Conservation (phyloP, 2,113 vertebrate genomes). For the Xiphorhynchus elegans region DNA sequence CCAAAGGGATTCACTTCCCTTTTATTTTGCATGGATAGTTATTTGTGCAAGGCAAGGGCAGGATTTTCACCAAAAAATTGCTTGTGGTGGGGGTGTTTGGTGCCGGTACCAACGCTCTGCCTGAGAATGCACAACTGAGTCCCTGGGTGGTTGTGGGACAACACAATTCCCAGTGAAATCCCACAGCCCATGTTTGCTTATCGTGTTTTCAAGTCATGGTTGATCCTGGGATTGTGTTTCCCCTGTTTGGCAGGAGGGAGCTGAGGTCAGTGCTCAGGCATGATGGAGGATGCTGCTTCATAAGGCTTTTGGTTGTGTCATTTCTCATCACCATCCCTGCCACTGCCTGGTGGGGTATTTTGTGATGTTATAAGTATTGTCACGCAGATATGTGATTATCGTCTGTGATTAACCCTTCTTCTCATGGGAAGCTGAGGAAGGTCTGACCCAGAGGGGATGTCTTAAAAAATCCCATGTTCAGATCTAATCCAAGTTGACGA, state of each 20-base stretch:
- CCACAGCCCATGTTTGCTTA: rapidly evolving
- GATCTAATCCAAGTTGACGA: constrained; percentile 50
- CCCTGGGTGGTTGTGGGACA: rapidly evolving
- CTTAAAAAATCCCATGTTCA: not conserved
- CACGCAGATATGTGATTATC: not conserved
- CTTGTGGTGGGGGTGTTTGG: not conserved
- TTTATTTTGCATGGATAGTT: not conserved
- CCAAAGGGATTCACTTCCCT: not conserved
- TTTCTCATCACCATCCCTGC: not conserved
- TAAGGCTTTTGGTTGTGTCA: not conserved
- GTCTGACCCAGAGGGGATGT: not conserved
- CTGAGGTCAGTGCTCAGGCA: not conserved
- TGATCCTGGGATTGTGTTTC: not conserved
- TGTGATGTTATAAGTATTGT: constrained; percentile 31
- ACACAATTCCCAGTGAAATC: not conserved
- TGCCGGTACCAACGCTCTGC: not conserved
- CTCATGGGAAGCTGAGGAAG: not conserved
- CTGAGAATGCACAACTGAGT: not conserved
- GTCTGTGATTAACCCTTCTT: constrained; percentile 32
- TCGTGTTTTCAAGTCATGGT: not conserved
- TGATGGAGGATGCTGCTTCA: not conserved
- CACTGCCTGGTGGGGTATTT: not conserved
- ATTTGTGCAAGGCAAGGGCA: not conserved
- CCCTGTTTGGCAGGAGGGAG: not conserved
- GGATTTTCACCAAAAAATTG: not conserved